These are phyloP conservation scores for Brachionus rotundiformis DNA, from an alignment of 1,140 invertebrate genomes.

Conservation along the genomic window DNA sequence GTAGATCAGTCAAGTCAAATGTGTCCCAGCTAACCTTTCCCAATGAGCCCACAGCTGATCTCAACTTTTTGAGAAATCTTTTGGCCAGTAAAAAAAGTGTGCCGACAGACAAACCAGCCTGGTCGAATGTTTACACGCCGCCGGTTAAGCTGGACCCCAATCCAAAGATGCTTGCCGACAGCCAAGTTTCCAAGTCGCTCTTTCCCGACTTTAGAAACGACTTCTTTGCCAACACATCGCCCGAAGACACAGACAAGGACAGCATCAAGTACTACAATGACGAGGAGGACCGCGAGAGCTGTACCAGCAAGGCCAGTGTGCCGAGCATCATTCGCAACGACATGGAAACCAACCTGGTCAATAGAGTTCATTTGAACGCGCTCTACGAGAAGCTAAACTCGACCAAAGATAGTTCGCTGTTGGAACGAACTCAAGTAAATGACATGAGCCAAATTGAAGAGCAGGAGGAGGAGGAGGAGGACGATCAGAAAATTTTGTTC, in stretches of 20 bases:
- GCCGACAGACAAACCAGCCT: background rate
- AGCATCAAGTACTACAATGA: slow-evolving; percentile 29
- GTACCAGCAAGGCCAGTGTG: slow-evolving; percentile 23
- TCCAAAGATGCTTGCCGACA: background rate
- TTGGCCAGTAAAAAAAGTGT: background rate
- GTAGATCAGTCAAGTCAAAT: background rate
- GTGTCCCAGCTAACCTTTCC: slow-evolving; percentile 13
- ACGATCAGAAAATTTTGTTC: slow-evolving; percentile 41
- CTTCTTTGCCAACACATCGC: background rate
- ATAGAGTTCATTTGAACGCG: background rate
- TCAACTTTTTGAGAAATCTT: slow-evolving; percentile 27
- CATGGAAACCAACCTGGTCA: background rate
- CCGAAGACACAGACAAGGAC: background rate
- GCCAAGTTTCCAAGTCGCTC: background rate
- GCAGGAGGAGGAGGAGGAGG: slow-evolving; percentile 43
- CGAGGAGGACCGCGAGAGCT: background rate
- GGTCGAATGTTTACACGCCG: slow-evolving; percentile 14
- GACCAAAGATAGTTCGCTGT: background rate
- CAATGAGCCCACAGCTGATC: slow-evolving; percentile 5
- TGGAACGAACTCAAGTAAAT: background rate
- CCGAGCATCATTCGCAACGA: background rate
- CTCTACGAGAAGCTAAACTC: background rate
- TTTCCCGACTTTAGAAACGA: slow-evolving; percentile 8
- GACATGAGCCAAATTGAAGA: background rate
- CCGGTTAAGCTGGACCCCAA: background rate